A percentile compares a stretch with the other conserved stretches of the same genome.
phyloP scores from a whole-genome alignment of 2,113 vertebrate genomes.

The Actenoides lindsayi region DNA sequence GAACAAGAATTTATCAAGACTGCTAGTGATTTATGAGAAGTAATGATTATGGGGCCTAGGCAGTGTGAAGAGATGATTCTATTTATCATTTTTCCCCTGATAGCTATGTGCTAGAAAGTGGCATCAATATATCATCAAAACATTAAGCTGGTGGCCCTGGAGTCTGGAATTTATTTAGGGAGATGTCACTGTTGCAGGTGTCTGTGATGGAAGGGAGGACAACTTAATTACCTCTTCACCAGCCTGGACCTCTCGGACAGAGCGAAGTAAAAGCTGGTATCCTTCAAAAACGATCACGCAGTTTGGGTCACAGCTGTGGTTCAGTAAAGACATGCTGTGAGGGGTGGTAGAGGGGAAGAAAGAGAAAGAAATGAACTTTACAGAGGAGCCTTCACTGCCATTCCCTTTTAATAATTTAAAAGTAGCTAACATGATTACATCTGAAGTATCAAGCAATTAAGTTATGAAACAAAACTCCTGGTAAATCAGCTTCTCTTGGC shows the following conservation, averaged over 20 bases:
- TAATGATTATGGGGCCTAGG: constrained; percentile 44
- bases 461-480: neutral
- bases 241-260: constrained; percentile 80
- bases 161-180: constrained; percentile 70
- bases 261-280: constrained; percentile 84
- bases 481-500: neutral
- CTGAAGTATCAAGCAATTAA: constrained; percentile 4
- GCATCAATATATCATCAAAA: constrained; percentile 72
- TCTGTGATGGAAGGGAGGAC: constrained; percentile 38
- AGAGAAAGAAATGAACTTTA: neutral
- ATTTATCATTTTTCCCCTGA: constrained; percentile 37
- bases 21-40: constrained; percentile 56
- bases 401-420: neutral
- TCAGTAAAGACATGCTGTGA: constrained; percentile 91
- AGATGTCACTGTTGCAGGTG: constrained; percentile 63
- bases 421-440: neutral
- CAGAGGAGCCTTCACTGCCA: neutral
- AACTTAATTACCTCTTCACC: constrained; percentile 89
- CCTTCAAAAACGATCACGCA: constrained; percentile 92
- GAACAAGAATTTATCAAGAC: constrained; percentile 42
- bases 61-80: constrained; percentile 56
- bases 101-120: constrained; percentile 52
- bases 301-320: constrained; percentile 96
- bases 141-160: constrained; percentile 66
- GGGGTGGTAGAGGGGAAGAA: neutral